Evolutionary conservation across 35 echinoderm and acorn worm genomes (phyloP), one percentile per base, ranked within the genome.

Genomic region (Lytechinus pictus): DNA sequence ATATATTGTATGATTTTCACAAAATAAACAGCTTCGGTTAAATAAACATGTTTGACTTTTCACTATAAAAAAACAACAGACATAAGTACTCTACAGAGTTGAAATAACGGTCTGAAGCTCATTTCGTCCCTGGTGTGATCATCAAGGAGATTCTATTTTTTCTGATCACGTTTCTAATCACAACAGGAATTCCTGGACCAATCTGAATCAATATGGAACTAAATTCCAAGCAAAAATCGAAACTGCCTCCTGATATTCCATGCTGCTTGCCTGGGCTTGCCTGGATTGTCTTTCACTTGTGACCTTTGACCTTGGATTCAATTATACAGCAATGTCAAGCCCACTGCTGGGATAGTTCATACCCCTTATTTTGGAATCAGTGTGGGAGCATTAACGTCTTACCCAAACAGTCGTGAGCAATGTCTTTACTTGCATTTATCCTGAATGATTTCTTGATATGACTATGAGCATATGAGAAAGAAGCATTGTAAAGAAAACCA

Each of bases 341-440:
- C 92, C 52, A 93, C 92, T 93, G 92, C 92, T 93, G 92, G 55
- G 92, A 93, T 28, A 93, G 92, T 93, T 93, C 92, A 93, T 90
- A 6, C 10, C 88, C 27, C 14, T 33, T 54, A 90, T 44, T 54
- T 52, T 52, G 29, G 88, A 44, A 52, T 90, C 88, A 21, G 28
- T 44, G 52, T 54, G 28, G 28, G 28, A 44, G 28, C 29, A 90
- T 52, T 90, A 54, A 10, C 88, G 52, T 52, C 52, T 89, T 89
- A 52, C 28, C 29, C 88, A 90, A 54, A 44, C 88, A 90, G 88
- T 79, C 66, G 4, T 79, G 21, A 19, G 27, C 28, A 2, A 54
- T 33, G 52, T 90, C 52, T 27, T 2, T 12, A 90, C 88, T 52
- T 10, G 10, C 11, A 90, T 51, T 16, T 21, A 44, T 52, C n/a